Percentiles rank a stretch among this genome's conserved stretches.
These are phyloP conservation scores for Diarsia rubi DNA, from an alignment of 2,888 invertebrate species.

Conservation along the genomic window DNA sequence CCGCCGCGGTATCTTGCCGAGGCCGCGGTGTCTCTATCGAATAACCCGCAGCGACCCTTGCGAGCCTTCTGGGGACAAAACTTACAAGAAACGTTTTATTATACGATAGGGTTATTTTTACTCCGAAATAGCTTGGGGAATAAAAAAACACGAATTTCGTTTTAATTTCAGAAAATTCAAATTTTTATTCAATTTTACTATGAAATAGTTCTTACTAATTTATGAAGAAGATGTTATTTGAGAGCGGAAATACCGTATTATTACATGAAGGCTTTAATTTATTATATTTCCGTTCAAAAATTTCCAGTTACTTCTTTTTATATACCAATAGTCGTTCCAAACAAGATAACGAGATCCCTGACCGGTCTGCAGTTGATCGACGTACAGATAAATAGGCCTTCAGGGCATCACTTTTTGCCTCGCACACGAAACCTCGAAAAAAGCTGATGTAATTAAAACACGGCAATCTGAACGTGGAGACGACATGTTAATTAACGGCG, in stretches of 20 bases:
- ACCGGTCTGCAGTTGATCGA: conserved; percentile 46
- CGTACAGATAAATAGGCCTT: conserved; percentile 44
- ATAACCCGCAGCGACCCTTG: no score
- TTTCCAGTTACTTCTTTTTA: background rate
- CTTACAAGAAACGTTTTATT: background rate
- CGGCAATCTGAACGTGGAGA: conserved; percentile 70
- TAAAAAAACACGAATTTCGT: background rate
- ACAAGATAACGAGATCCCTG: conserved; percentile 1
- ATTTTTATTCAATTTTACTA: background rate
- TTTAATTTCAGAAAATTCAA: background rate
- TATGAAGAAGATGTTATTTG: background rate
- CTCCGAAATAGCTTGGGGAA: background rate
- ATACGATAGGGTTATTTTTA: background rate
- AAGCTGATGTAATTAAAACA: conserved; percentile 68
- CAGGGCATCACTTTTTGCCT: conserved; percentile 33
- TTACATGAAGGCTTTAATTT: background rate
- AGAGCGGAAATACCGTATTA: background rate
- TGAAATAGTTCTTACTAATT: background rate
- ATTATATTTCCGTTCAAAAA: background rate
- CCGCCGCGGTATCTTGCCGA: no score
- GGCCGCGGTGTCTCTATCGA: no score
- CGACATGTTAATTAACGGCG: conserved; percentile 77
- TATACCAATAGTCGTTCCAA: background rate
- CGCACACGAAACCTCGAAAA: conserved; percentile 45
- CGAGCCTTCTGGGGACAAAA: background rate